Base-by-base conservation (phyloP, 1,140 invertebrate genomes). In the Lordiphosa mommai region DNA sequence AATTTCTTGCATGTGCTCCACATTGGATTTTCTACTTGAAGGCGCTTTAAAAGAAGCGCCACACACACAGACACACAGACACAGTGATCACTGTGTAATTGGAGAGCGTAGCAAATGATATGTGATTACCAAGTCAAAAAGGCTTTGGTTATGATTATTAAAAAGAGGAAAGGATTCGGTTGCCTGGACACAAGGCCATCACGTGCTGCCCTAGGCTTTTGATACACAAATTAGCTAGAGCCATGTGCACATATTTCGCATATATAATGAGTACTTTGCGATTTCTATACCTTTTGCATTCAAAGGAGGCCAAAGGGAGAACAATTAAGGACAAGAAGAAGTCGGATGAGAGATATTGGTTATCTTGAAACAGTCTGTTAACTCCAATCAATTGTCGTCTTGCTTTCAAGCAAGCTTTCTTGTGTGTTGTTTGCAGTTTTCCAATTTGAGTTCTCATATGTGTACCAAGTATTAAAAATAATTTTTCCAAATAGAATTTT, bases 1-100 rank as follows among this genome's bases (percentile, higher is more conserved):
- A 80, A 74, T 80, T 79, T 60, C 74, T 44, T 59, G 50, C 53
- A 77, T 72, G 53, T 23, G 60, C 20, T 59, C 50, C 70, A 74
- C 57, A 74, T 67, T 50, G 52, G 40, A 74, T 64, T 56, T 79
- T 60, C 63, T 57, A 58, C 57, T 59, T 37, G 63, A 34, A 58
- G 49, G 60, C 51, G 56, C 60, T 58, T 59, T 61, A 74, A 74
- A 74, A 53, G 37, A 38, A 47, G 16, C 20, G 20, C 29, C 29
- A 27, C 46, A 27, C 37, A 20, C 27, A 40, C 51, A 58, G 49
- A 51, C 14, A 33, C 38, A 49, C 47, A 50, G 14, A 37, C 32
- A 34, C 67, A 52, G 38, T 44, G 61, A 57, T 71, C 43, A 46
- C 27, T 40, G 49, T 55, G 53, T 47, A 48, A 59, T 70, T 61